Evolutionary conservation across 2,113 vertebrate species (phyloP).

Genomic region (Petaurus breviceps): DNA sequence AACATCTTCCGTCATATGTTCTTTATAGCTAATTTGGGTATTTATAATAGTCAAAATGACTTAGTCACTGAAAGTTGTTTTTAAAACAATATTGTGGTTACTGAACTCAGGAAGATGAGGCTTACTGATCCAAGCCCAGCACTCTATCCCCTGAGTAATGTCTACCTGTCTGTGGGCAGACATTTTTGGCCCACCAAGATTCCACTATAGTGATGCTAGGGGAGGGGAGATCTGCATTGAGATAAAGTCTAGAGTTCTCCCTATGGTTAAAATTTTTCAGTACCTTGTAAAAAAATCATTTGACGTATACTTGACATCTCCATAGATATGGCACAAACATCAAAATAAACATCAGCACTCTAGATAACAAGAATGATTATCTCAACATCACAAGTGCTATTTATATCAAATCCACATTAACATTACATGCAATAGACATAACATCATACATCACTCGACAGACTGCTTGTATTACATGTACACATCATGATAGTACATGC

Average conservation of each 20-base stretch:
- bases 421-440: neutral
- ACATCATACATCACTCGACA: neutral
- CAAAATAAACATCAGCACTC: neutral
- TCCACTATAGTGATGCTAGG: neutral
- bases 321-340: neutral
- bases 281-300: neutral
- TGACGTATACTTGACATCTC: neutral
- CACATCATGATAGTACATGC: neutral
- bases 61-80: neutral
- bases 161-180: neutral
- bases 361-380: neutral
- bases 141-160: neutral
- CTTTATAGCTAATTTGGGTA: neutral
- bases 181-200: neutral
- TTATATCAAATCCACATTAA: neutral
- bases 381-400: neutral
- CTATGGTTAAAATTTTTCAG: neutral
- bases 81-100: neutral
- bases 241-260: neutral
- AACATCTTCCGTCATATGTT: neutral
- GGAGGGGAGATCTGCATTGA: neutral
- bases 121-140: neutral
- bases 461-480: neutral
- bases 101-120: neutral
- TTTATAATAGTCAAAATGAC: neutral